Evolutionary conservation across 2,113 vertebrate species (phyloP).

Genomic region (Amblyopsis rosae): DNA sequence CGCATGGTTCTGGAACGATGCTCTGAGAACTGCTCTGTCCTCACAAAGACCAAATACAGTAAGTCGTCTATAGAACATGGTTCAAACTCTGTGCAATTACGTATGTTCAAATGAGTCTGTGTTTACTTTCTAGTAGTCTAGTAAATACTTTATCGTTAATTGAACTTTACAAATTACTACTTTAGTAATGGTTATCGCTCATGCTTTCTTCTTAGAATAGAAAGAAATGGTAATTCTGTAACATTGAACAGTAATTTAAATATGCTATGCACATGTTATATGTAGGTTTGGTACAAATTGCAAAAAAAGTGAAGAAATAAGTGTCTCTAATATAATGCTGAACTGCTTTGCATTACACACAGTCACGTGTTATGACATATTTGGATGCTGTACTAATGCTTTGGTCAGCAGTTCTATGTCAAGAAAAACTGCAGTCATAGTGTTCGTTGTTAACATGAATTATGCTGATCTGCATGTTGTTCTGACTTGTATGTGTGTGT

Average conservation of each 20-base stretch:
- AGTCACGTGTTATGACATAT: constrained; percentile 17
- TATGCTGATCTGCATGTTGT: too few species aligned
- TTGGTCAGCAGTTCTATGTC: too few species aligned
- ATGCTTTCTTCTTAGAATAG: background rate
- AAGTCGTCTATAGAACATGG: constrained; percentile 58
- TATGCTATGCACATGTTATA: background rate
- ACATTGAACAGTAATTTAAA: background rate
- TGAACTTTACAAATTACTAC: background rate
- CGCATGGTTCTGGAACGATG: constrained; percentile 94
- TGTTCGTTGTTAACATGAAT: too few species aligned
- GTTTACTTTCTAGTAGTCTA: too few species aligned
- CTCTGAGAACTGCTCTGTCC: constrained; percentile 96
- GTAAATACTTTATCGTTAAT: background rate
- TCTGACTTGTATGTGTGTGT: background rate
- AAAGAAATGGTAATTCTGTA: constrained; percentile 3
- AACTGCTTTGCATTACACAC: constrained; percentile 1
- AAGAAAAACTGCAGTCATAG: too few species aligned
- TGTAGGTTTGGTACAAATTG: background rate
- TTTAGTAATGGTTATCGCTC: constrained; percentile 1
- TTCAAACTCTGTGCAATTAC: too few species aligned
- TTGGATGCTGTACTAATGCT: background rate
- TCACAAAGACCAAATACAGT: constrained; percentile 99
- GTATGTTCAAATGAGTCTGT: too few species aligned
- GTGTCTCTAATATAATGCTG: constrained; percentile 13
- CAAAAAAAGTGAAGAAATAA: constrained; percentile 2